These are phyloP conservation scores for Sebastes trivittatus DNA, from an alignment of 2,797 vertebrate genomes.

Conservation along the genomic window DNA sequence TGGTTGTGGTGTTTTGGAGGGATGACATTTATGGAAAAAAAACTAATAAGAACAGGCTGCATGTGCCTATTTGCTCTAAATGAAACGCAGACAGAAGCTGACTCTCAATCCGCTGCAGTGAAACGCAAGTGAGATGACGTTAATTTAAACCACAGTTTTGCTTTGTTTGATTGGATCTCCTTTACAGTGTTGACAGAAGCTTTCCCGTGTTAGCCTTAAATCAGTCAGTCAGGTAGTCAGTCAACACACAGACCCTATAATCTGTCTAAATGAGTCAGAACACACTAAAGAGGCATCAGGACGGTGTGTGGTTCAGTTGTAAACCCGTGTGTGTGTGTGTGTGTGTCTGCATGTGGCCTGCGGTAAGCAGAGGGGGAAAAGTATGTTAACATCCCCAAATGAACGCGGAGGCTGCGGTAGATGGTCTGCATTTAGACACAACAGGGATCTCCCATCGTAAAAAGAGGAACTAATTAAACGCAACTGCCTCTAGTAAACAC, in stretches of 20 bases:
- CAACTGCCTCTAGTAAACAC: conserved; percentile 13
- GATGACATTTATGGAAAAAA: conserved; percentile 42
- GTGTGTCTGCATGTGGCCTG: conserved; percentile 40
- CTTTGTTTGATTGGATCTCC: conserved; percentile 1
- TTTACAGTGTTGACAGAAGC: not conserved
- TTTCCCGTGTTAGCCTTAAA: not conserved
- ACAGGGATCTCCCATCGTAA: conserved; percentile 58
- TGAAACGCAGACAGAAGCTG: conserved; percentile 6
- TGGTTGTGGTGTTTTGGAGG: conserved; percentile 18
- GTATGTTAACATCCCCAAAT: conserved; percentile 59
- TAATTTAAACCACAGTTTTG: not conserved
- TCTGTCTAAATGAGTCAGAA: conserved; percentile 58
- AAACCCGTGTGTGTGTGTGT: conserved; percentile 32
- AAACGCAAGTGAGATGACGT: not conserved
- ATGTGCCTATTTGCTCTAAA: not conserved
- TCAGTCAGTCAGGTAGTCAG: conserved; percentile 33
- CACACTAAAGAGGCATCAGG: conserved; percentile 60
- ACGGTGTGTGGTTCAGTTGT: conserved; percentile 55
- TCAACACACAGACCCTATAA: conserved; percentile 48
- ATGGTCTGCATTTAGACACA: conserved; percentile 57
- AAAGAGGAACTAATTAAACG: conserved; percentile 47
- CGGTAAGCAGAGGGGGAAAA: conserved; percentile 32
- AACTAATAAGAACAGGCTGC: conserved; percentile 5
- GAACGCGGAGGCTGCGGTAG: conserved; percentile 39
- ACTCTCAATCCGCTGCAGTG: not conserved